These are phyloP conservation scores for Platycnemis pennipes DNA, from an alignment of 2,888 invertebrate genomes.

Conservation along the genomic window DNA sequence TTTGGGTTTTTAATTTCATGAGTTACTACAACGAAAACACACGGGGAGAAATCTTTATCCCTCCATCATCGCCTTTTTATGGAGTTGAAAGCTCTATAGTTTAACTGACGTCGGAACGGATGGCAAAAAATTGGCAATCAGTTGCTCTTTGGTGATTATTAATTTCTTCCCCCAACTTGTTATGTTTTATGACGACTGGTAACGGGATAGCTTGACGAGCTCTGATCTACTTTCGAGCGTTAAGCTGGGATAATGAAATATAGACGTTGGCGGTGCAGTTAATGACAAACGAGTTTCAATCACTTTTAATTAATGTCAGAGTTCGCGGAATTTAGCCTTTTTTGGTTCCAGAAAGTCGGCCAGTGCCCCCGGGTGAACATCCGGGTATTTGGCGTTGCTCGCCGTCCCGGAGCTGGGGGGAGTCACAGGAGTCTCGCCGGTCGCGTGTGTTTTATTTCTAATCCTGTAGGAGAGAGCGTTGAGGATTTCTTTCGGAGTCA, in stretches of 20 bases:
- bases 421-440: no score
- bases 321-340: background rate
- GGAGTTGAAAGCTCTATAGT: background rate
- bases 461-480: no score
- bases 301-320: background rate
- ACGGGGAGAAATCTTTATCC: no score
- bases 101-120: background rate
- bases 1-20: no score
- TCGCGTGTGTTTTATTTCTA: no score
- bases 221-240: background rate
- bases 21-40: no score
- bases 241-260: background rate
- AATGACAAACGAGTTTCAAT: background rate
- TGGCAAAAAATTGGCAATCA: no score
- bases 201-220: background rate
- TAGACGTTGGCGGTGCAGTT: background rate
- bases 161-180: background rate
- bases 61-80: no score
- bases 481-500: no score
- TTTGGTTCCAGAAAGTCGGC: background rate
- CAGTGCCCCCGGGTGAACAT: background rate
- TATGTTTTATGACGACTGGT: background rate
- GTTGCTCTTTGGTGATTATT: background rate
- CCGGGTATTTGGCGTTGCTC: background rate
- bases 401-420: background rate